Percentiles rank a stretch among this genome's conserved stretches.
Evolutionary conservation across 2,113 vertebrate genomes (phyloP).

Genomic region (Corythornis vintsioides): DNA sequence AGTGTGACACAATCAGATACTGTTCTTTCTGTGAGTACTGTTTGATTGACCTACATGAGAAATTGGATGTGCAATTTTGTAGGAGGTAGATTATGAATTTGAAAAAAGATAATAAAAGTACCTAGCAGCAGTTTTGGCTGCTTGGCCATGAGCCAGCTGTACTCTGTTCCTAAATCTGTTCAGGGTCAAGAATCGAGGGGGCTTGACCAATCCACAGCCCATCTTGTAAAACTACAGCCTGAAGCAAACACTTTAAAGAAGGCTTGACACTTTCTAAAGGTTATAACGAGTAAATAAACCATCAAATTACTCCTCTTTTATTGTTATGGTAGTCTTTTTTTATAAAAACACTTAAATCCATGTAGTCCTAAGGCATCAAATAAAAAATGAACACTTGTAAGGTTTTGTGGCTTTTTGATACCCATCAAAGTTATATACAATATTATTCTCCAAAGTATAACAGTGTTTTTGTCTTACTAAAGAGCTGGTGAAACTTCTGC

Average conservation of each 20-base stretch:
- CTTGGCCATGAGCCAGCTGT: slow-evolving; percentile 75
- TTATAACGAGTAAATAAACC: slow-evolving; percentile 89
- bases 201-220: slow-evolving; percentile 83
- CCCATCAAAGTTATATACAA: slow-evolving; percentile 60
- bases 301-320: slow-evolving; percentile 91
- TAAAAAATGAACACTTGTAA: slow-evolving; percentile 83
- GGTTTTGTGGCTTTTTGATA: slow-evolving; percentile 56
- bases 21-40: neutral
- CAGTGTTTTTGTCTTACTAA: slow-evolving; percentile 31
- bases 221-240: slow-evolving; percentile 88
- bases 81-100: slow-evolving; percentile 75
- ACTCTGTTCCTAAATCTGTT: slow-evolving; percentile 82
- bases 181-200: slow-evolving; percentile 82
- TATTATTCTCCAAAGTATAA: slow-evolving; percentile 47
- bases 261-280: slow-evolving; percentile 88
- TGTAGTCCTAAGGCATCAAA: slow-evolving; percentile 89
- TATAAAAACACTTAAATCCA: slow-evolving; percentile 82
- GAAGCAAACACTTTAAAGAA: slow-evolving; percentile 86
- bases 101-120: slow-evolving; percentile 77
- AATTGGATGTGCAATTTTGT: slow-evolving; percentile 70
- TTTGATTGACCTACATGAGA: slow-evolving; percentile 70
- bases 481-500: slow-evolving; percentile 18
- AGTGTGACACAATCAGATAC: slow-evolving; percentile 32
- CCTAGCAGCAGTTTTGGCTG: slow-evolving; percentile 72
- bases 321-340: slow-evolving; percentile 85